Base-by-base conservation (phyloP, 2,797 vertebrate genomes). In the Bucorvus abyssinicus region DNA sequence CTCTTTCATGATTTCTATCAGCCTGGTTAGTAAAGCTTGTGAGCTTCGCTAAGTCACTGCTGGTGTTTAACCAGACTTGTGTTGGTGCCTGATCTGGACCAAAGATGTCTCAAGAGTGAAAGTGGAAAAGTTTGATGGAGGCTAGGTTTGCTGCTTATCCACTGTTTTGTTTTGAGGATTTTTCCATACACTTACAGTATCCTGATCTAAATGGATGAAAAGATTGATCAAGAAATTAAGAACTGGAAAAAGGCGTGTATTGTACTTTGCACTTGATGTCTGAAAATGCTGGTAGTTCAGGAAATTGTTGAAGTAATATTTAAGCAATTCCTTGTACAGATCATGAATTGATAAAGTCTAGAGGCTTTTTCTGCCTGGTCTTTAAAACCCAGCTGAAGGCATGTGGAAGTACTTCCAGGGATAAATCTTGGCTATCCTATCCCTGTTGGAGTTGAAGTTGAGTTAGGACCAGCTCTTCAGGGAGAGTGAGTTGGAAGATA, bases 141-240 rank as follows among this genome's bases (percentile, higher is more conserved):
- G 20, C 5, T n/a, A 19, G 76, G 27, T 84, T 34, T 89, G 6
- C 63, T 64, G 12, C 12, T 92, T 12, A 12, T 36, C 14, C 45
- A 69, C 7, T 21, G 4, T 10, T 78, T 55, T 30, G 6, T 7
- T 69, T 40, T 74, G 5, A 7, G 9, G 8, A 16, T 18, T 32
- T 20, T 0, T 3, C 30, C 10, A 16, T 42, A 29, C 11, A 15
- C 7, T 74, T 30, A 55, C 1, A 27, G 24, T 47, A 29, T 49
- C 42, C 5, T 36, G 10, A 52, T 9, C n/a, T 79, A 73, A 76
- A 63, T 10, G n/a, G 14, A 73, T 69, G 7, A 70, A 84, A 86
- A 70, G 16, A 26, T 9, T 63, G 47, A 70, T 61, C 14, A 90
- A 82, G 67, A 57, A 63, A 32, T 45, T 56, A 76, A 69, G 30